A percentile compares a stretch with the other conserved stretches of the same genome.
These are phyloP conservation scores for Helostoma temminkii DNA, from an alignment of 2,797 vertebrate genomes.

Conservation along the genomic window DNA sequence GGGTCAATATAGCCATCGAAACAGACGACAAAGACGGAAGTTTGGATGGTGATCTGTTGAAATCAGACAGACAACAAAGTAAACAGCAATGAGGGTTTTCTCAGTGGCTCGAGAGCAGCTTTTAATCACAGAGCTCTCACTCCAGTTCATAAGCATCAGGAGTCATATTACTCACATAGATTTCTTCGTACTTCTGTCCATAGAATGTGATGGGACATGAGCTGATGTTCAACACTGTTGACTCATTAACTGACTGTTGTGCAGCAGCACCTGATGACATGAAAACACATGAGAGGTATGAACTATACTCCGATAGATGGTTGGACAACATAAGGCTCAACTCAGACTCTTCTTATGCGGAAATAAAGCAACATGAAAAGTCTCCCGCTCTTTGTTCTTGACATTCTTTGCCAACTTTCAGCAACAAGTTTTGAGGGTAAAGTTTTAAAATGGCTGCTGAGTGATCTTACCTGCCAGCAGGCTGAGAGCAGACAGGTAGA, in stretches of 20 bases:
- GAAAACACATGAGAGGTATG: background rate
- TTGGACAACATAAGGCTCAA: background rate
- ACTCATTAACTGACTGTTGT: background rate
- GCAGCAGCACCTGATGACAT: slow-evolving; percentile 3
- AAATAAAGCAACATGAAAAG: no score
- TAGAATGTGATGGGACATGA: slow-evolving; percentile 19
- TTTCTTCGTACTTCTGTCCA: background rate
- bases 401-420: no score
- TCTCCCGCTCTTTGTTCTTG: no score
- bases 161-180: slow-evolving; percentile 1
- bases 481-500: background rate
- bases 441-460: no score
- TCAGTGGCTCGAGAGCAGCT: no score
- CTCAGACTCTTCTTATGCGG: no score
- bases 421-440: background rate
- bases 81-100: no score
- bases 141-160: background rate
- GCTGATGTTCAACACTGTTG: slow-evolving; percentile 12
- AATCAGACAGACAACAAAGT: background rate
- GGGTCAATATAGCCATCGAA: background rate
- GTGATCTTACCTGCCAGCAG: background rate
- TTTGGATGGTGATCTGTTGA: slow-evolving; percentile 20
- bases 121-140: no score
- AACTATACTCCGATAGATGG: background rate
- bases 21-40: slow-evolving; percentile 3